Base-by-base conservation (phyloP, 1,140 invertebrate genomes). In the Ips typographus region DNA sequence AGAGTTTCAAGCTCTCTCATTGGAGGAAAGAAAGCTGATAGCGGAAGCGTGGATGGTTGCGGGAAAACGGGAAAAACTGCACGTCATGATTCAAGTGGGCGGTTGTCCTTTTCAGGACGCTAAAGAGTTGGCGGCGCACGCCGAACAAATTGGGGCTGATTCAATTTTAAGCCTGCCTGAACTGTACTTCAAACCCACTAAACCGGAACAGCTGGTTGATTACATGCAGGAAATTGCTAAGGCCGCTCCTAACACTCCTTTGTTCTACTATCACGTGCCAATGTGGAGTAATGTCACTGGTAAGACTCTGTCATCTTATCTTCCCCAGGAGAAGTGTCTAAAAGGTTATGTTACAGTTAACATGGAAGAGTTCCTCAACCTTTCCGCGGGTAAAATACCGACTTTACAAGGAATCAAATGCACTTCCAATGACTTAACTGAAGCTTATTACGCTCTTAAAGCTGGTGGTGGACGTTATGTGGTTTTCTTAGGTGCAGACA, bases 191-290 rank as follows among this genome's bases (percentile, higher is more conserved):
- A 92, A 89, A 76, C 91, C 92, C 3, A 78, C 76, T 1, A 86
- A 78, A 37, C 81, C 86, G 0, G 77, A 84, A n/a, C 84, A 91
- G 43, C 78, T 94, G 63, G 87, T 90, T 1, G 79, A 84, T 53
- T 94, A 94, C 78, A 84, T 94, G 56, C 83, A 85, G 74, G 72
- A 84, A 38, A 84, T 95, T 2, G 84, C 88, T 1, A 77, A 83
- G 8, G 87, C 88, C 6, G 93, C 92, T 1, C 89, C 91, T 1
- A 88, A 88, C 8, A 87, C 89, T 1, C 93, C 93, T 0, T 83
- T 95, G 8, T 83, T 93, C 5, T 94, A 94, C 75, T 94, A 95
- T 76, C 91, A 94, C 72, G 89, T 92, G 74, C 92, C 92, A 2
- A 82, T 82, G 40, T 85, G 87, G 74, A 89, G 88, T 4, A 85